phyloP scores from a whole-genome alignment of 2,797 vertebrate genomes.

The Bufotes viridis region DNA sequence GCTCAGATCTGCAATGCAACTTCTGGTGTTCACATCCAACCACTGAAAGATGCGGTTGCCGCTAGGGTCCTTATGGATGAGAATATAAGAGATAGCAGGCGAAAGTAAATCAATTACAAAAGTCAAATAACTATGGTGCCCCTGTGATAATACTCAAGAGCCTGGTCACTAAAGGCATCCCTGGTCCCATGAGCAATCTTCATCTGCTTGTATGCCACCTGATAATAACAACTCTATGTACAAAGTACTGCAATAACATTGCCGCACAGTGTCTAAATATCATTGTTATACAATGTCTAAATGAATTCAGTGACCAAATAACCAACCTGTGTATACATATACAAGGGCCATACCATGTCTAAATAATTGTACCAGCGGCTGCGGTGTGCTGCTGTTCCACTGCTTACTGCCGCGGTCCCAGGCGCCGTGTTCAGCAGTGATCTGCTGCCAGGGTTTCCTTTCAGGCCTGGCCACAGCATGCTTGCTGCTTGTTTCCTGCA shows the following conservation, averaged over 20 bases:
- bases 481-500: no score
- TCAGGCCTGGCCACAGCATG: no score
- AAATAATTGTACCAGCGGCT: neutral
- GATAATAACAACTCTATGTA: neutral
- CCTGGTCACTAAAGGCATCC: neutral
- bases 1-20: constrained; percentile 25
- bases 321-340: no score
- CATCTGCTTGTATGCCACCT: neutral
- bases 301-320: neutral
- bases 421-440: no score
- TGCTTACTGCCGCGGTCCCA: no score
- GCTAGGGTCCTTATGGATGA: constrained; percentile 21
- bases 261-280: neutral
- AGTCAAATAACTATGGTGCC: neutral
- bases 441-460: no score
- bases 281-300: neutral
- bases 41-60: constrained; percentile 30
- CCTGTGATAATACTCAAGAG: neutral
- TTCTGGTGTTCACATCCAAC: neutral
- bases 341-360: neutral
- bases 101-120: neutral
- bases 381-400: no score
- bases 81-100: neutral
- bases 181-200: neutral
- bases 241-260: no score